Conservation (phyloP, 1,140 invertebrate genomes). For the Sarcophaga bullata region DNA sequence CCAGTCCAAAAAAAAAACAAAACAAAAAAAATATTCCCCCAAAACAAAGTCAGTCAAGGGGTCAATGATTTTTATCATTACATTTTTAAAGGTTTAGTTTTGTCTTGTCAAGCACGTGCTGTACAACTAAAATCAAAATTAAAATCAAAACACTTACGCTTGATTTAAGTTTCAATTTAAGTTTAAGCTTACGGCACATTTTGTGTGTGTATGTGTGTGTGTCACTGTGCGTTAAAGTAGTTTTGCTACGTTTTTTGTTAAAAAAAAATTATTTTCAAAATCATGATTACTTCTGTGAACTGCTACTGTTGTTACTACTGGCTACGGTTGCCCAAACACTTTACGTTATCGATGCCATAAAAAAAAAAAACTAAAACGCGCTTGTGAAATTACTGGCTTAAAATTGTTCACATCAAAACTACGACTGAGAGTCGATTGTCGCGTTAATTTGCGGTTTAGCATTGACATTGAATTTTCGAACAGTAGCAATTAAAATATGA, state of each 20-base stretch:
- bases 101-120: slow-evolving; percentile 39
- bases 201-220: no score
- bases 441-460: slow-evolving; percentile 15
- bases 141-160: neutral
- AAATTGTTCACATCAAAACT: neutral
- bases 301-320: neutral
- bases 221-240: no score
- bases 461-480: slow-evolving; percentile 4
- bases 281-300: slow-evolving; percentile 1
- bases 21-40: neutral
- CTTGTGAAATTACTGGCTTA: no score
- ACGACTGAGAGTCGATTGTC: neutral
- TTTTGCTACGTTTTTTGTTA: no score
- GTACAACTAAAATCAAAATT: slow-evolving; percentile 9
- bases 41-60: neutral
- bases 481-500: slow-evolving; percentile 24
- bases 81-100: slow-evolving; percentile 18
- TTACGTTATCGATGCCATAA: no score
- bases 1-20: neutral
- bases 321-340: no score
- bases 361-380: no score
- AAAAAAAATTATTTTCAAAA: no score
- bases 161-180: no score
- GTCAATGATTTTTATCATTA: slow-evolving; percentile 35
- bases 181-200: no score